Conservation (phyloP, 2,797 vertebrate genomes). For the Thalassophryne amazonica region DNA sequence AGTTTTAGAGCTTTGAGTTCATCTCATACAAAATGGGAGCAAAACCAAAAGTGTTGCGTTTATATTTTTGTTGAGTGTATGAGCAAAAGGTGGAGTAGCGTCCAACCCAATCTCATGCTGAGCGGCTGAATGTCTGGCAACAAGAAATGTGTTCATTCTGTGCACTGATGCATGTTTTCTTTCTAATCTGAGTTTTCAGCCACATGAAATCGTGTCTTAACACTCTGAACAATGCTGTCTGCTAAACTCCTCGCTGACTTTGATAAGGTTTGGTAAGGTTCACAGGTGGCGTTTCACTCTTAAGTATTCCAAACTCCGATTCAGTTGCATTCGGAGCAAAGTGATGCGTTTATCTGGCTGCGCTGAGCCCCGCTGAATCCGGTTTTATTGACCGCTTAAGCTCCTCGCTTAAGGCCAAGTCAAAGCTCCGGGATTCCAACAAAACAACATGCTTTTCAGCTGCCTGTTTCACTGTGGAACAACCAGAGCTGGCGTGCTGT, state of each 20-base stretch:
- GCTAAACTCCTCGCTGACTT: constrained; percentile 10
- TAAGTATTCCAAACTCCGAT: constrained; percentile 20
- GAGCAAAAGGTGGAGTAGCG: too few species aligned
- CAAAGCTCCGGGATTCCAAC: background rate
- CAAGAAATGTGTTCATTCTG: too few species aligned
- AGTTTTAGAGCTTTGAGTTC: too few species aligned
- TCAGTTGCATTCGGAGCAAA: constrained; percentile 1
- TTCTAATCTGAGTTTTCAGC: constrained; percentile 2
- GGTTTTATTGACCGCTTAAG: constrained; percentile 30
- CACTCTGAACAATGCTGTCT: background rate
- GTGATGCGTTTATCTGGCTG: too few species aligned
- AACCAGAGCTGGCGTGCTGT: background rate
- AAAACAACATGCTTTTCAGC: background rate
- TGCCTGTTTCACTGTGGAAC: background rate
- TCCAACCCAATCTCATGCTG: too few species aligned
- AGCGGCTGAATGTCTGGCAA: too few species aligned
- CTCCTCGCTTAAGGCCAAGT: constrained; percentile 3
- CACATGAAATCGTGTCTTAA: constrained; percentile 18
- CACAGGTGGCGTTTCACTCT: constrained; percentile 24
- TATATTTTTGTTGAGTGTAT: too few species aligned
- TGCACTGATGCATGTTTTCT: too few species aligned
- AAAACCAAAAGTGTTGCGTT: too few species aligned
- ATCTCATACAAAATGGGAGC: too few species aligned
- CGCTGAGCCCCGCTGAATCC: background rate
- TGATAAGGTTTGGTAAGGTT: constrained; percentile 21